Percentiles rank a stretch among this genome's conserved stretches.
These are phyloP conservation scores for Luscinia megarhynchos DNA, from an alignment of 2,797 vertebrate species.

Conservation along the genomic window DNA sequence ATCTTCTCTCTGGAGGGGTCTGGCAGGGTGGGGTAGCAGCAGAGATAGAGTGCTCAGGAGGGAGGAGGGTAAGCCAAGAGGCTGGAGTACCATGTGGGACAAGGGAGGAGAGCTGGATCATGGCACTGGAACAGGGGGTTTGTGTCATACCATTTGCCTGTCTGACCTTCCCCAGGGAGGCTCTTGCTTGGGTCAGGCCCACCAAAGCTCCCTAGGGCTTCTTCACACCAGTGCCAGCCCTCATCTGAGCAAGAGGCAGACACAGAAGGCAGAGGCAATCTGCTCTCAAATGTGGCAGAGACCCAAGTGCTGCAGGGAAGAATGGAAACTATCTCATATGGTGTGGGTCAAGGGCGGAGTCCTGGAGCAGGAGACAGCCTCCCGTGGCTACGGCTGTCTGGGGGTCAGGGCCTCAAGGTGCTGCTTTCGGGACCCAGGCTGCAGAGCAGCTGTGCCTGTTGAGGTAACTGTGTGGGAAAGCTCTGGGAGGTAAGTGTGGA, in stretches of 20 bases:
- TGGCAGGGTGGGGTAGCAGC: too few relatives aligned
- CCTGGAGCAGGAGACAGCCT: neutral
- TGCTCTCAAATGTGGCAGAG: neutral
- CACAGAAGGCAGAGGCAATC: neutral
- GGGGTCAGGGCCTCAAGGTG: too few relatives aligned
- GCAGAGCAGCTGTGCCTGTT: neutral
- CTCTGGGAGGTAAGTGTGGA: neutral
- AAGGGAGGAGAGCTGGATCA: neutral
- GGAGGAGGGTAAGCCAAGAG: neutral
- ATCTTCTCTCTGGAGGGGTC: neutral
- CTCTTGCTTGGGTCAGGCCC: neutral
- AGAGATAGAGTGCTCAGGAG: neutral
- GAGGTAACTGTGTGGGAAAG: neutral
- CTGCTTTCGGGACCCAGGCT: accelerated
- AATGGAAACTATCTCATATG: accelerated
- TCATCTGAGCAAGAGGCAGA: neutral
- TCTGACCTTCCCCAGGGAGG: neutral
- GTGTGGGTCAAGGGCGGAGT: neutral
- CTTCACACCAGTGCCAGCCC: neutral
- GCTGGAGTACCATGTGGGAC: neutral
- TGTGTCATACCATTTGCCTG: accelerated
- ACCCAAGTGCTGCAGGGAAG: neutral
- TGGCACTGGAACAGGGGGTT: accelerated
- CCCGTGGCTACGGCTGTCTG: accelerated
- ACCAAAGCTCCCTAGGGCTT: neutral